phyloP scores from a whole-genome alignment of 2,113 vertebrate genomes.

The Brachirus orientalis region DNA sequence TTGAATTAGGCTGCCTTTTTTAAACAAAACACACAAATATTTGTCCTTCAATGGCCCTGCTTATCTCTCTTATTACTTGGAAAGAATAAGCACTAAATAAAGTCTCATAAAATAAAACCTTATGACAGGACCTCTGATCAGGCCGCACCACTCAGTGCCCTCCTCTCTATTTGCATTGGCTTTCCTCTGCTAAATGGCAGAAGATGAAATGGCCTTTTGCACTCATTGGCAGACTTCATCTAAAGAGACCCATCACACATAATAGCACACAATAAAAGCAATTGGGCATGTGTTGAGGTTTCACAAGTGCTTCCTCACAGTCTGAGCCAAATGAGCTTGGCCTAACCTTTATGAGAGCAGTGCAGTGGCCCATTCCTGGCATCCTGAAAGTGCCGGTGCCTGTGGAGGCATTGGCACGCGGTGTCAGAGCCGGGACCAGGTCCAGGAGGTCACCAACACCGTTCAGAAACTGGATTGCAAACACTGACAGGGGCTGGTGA shows the following conservation, averaged over 20 bases:
- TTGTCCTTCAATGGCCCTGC: too few species aligned
- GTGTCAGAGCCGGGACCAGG: constrained; percentile 86
- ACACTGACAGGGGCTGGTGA: constrained; percentile 83
- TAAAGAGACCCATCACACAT: constrained; percentile 1
- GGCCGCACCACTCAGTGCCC: not conserved
- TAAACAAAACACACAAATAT: too few species aligned
- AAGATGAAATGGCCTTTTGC: not conserved
- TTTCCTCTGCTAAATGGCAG: not conserved
- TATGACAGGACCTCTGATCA: not conserved
- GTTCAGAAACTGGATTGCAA: constrained; percentile 88
- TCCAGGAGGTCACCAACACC: constrained; percentile 89
- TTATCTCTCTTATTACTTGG: too few species aligned
- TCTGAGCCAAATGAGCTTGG: constrained; percentile 46
- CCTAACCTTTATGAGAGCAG: constrained; percentile 92
- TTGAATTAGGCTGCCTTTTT: too few species aligned
- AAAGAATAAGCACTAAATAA: too few species aligned
- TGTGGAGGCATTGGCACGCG: constrained; percentile 63
- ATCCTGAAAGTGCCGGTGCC: constrained; percentile 56
- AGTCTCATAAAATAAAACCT: not conserved
- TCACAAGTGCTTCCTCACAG: constrained; percentile 33
- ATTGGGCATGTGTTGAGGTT: constrained; percentile 26
- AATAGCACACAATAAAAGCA: constrained; percentile 28
- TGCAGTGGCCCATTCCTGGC: constrained; percentile 91
- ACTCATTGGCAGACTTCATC: constrained; percentile 9
- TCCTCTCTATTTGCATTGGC: not conserved